Evolutionary conservation across 2,113 vertebrate genomes (phyloP).

Genomic region (Platanista minor): DNA sequence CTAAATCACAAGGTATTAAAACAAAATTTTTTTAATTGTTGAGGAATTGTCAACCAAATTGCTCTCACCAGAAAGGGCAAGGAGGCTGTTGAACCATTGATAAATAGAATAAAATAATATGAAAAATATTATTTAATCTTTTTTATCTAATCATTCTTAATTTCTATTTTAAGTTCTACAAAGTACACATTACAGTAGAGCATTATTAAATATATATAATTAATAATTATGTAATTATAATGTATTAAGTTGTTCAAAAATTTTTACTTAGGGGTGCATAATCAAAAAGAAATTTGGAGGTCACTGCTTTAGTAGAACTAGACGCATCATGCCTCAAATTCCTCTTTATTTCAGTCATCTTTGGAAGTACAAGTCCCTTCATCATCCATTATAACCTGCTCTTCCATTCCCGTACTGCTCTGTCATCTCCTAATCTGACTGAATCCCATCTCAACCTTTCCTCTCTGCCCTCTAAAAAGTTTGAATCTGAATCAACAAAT

Average conservation of each 20-base stretch:
- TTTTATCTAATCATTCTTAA: background rate
- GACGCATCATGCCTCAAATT: background rate
- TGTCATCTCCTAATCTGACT: background rate
- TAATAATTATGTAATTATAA: conserved; percentile 6
- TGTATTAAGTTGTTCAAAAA: background rate
- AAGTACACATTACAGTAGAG: background rate
- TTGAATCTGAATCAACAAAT: background rate
- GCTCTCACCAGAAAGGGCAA: background rate
- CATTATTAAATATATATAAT: background rate
- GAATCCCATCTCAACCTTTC: background rate
- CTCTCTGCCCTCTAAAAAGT: background rate
- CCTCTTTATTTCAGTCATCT: background rate
- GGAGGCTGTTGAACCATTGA: background rate
- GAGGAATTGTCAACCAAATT: background rate
- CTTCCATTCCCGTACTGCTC: background rate
- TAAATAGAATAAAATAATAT: conserved; percentile 17
- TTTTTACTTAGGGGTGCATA: background rate
- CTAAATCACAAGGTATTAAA: background rate
- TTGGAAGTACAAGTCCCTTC: background rate
- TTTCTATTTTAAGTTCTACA: conserved; percentile 17
- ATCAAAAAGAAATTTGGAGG: background rate
- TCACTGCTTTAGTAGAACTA: background rate
- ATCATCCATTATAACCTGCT: background rate
- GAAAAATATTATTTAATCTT: background rate
- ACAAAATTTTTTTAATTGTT: background rate